Percentiles rank a stretch among this genome's conserved stretches.
Conservation (phyloP, 2,797 vertebrate species). For the Megalops cyprinoides region DNA sequence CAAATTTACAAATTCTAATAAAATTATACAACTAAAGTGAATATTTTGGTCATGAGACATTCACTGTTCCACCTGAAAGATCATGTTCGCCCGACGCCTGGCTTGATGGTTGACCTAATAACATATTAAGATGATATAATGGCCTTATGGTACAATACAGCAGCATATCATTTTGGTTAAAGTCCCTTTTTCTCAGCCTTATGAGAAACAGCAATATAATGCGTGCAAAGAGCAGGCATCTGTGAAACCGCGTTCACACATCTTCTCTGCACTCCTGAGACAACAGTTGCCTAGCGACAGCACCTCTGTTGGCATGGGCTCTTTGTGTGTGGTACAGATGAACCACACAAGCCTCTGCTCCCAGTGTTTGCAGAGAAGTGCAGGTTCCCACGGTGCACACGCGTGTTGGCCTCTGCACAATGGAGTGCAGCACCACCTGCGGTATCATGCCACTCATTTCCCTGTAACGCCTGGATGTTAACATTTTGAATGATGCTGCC, state of each 20-base stretch:
- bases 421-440: too few species aligned
- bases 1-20: neutral
- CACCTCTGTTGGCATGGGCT: neutral
- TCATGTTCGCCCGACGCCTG: neutral
- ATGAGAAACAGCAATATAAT: neutral
- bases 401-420: too few species aligned
- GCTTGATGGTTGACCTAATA: too few species aligned
- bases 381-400: too few species aligned
- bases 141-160: too few species aligned
- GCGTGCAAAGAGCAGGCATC: neutral
- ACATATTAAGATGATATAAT: too few species aligned
- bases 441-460: too few species aligned
- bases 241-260: slow-evolving; percentile 11
- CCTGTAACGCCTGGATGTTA: too few species aligned
- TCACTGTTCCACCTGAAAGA: neutral
- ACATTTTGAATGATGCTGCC: too few species aligned
- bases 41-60: neutral
- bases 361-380: too few species aligned
- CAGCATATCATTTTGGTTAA: neutral
- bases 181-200: neutral
- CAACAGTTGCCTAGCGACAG: slow-evolving; percentile 25
- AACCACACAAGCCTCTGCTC: too few species aligned
- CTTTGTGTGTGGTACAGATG: too few species aligned
- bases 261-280: slow-evolving; percentile 9
- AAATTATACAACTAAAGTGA: neutral